Percentiles rank a stretch among this genome's conserved stretches.
Evolutionary conservation across 2,888 invertebrate genomes (phyloP).

Genomic region (Melipona beecheii): DNA sequence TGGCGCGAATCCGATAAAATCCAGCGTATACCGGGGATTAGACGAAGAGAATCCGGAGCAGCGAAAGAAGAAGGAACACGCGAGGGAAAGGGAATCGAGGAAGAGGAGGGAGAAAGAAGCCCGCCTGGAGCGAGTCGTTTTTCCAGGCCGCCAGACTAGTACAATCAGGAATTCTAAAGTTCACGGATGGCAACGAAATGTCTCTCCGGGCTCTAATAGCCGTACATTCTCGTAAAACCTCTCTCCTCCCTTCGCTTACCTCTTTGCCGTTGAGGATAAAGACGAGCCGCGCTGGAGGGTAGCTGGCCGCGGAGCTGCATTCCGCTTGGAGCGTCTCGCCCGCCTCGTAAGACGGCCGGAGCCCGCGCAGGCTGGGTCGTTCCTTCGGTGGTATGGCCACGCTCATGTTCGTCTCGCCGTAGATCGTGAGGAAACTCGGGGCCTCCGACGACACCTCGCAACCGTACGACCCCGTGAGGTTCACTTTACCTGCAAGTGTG

Average conservation of each 20-base stretch:
- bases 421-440: constrained; percentile 77
- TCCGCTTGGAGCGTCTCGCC: constrained; percentile 78
- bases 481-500: constrained; percentile 65
- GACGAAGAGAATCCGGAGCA: not conserved
- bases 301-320: constrained; percentile 81
- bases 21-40: not conserved
- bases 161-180: constrained; percentile 21
- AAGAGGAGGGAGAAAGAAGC: not conserved
- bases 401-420: constrained; percentile 79
- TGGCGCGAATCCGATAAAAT: not conserved
- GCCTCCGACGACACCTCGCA: constrained; percentile 81
- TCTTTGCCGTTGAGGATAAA: constrained; percentile 80
- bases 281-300: constrained; percentile 78
- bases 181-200: constrained; percentile 17
- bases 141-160: too few species aligned
- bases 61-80: not conserved
- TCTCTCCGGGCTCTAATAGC: constrained; percentile 35
- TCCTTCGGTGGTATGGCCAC: constrained; percentile 78
- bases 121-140: not conserved
- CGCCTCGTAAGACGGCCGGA: constrained; percentile 79
- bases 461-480: constrained; percentile 77
- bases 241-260: constrained; percentile 68
- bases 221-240: constrained; percentile 33
- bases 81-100: not conserved
- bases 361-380: constrained; percentile 77